Evolutionary conservation across 2,113 vertebrate genomes (phyloP).

Genomic region (Anguilla rostrata): DNA sequence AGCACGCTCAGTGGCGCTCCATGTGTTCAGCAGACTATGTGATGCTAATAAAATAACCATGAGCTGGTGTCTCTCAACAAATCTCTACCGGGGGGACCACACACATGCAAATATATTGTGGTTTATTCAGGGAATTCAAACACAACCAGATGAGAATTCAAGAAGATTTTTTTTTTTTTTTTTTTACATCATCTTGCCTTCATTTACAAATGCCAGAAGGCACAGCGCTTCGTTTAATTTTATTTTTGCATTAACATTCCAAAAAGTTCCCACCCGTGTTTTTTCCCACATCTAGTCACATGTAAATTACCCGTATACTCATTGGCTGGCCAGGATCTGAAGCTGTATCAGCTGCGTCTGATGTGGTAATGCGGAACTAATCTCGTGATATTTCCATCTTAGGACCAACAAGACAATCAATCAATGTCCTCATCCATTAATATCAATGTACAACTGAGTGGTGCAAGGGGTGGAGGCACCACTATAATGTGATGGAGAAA

Average conservation of each 20-base stretch:
- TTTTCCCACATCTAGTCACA: slow-evolving; percentile 7
- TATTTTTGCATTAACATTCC: slow-evolving; percentile 19
- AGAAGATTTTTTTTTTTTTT: background rate
- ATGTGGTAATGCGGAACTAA: background rate
- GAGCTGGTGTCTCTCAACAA: background rate
- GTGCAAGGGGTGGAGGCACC: background rate
- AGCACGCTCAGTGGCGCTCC: background rate
- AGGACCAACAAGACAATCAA: background rate
- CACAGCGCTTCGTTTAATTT: slow-evolving; percentile 10
- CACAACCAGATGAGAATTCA: slow-evolving; percentile 31
- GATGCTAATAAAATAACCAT: background rate
- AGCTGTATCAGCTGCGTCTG: background rate
- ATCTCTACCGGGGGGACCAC: background rate
- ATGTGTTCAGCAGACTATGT: background rate
- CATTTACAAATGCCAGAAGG: slow-evolving; percentile 21
- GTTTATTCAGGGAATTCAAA: slow-evolving; percentile 14
- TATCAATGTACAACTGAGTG: slow-evolving; percentile 18
- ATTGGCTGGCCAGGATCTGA: background rate
- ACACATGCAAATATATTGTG: slow-evolving; percentile 27
- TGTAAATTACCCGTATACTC: background rate
- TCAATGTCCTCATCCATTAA: slow-evolving; percentile 12
- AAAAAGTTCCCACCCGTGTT: background rate
- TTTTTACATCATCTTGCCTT: slow-evolving; percentile 15
- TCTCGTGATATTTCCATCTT: background rate
- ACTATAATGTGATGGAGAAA: slow-evolving; percentile 20